Evolutionary conservation across 2,888 invertebrate genomes (phyloP).

Genomic region (Orthosia gothica): DNA sequence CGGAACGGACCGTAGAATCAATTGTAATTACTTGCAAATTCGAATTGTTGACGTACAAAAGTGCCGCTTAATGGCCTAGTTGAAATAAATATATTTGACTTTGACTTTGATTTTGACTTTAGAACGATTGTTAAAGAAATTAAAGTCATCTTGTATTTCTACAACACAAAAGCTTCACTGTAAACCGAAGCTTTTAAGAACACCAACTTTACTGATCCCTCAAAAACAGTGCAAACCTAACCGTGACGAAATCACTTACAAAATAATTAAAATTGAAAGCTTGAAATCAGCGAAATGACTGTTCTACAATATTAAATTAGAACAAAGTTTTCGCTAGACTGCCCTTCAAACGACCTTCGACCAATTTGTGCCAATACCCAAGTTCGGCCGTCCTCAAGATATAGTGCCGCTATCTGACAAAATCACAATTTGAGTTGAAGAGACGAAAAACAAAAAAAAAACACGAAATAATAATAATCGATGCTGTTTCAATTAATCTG

Average conservation of each 20-base stretch:
- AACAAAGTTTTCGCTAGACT: constrained; percentile 32
- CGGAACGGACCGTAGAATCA: too few relatives aligned
- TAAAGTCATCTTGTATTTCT: neutral
- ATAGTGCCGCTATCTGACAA: too few relatives aligned
- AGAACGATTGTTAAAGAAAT: too few relatives aligned
- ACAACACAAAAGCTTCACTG: neutral
- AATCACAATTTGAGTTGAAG: too few relatives aligned
- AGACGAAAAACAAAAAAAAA: too few relatives aligned
- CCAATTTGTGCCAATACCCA: constrained; percentile 45
- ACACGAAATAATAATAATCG: too few relatives aligned
- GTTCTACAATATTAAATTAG: constrained; percentile 30
- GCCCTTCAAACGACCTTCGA: constrained; percentile 29
- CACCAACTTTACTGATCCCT: neutral
- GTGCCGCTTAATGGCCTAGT: too few relatives aligned
- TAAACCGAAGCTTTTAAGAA: neutral
- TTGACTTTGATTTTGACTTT: too few relatives aligned
- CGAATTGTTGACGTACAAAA: too few relatives aligned
- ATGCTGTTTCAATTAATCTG: too few relatives aligned
- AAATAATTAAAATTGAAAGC: constrained; percentile 29
- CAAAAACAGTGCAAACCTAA: neutral
- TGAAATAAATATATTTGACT: too few relatives aligned
- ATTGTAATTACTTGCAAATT: too few relatives aligned
- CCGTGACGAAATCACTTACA: constrained; percentile 24
- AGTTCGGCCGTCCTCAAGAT: neutral
- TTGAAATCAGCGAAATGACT: constrained; percentile 7